phyloP scores from a whole-genome alignment of 1,140 invertebrate genomes.

The Chironomus tepperi region DNA sequence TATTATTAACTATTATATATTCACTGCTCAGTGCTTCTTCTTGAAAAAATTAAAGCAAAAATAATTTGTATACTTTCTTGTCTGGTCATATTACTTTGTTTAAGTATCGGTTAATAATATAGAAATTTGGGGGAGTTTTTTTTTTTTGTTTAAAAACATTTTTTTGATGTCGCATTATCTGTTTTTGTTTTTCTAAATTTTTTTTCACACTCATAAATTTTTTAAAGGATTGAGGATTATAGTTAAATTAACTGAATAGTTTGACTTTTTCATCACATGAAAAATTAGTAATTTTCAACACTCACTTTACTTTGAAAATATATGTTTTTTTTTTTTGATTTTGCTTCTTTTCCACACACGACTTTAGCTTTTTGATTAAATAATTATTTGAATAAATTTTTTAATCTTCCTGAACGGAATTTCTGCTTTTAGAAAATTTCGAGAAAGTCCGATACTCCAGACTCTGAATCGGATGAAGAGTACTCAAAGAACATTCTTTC shows the following conservation, averaged over 20 bases:
- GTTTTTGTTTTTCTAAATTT: background rate
- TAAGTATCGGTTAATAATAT: too few species aligned
- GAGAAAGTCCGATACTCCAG: background rate
- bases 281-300: background rate
- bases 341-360: background rate
- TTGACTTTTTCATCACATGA: background rate
- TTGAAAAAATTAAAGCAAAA: background rate
- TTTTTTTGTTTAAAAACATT: too few species aligned
- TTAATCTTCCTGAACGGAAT: background rate
- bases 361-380: background rate
- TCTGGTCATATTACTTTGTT: background rate
- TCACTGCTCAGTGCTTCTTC: too few species aligned
- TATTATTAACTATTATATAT: too few species aligned
- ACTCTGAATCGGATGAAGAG: background rate
- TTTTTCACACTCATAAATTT: background rate
- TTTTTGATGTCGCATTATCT: constrained; percentile 8
- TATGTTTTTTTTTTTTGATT: background rate
- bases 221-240: background rate
- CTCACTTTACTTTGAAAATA: background rate
- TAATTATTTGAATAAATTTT: background rate
- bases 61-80: background rate
- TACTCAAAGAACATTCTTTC: background rate
- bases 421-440: background rate
- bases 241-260: background rate
- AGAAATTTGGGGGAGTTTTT: background rate